Evolutionary conservation across 2,797 vertebrate species (phyloP), one percentile per base, ranked within the genome.

Genomic region (Anabacerthia variegaticeps): DNA sequence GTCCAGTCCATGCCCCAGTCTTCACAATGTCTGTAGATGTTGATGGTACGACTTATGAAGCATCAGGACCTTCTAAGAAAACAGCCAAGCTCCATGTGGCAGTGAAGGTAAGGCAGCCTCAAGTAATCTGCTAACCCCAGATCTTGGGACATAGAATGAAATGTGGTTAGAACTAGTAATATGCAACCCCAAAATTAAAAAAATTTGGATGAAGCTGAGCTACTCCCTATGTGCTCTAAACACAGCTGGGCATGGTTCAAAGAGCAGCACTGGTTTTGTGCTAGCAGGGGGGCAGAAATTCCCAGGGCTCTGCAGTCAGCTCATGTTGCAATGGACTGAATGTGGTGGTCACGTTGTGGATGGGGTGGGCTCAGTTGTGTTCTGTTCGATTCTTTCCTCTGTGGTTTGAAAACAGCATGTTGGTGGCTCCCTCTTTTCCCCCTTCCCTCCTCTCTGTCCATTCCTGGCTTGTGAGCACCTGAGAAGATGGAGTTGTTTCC

Each of bases 11-110:
- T 46, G 99, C 99, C 59, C 99, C 99, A 2, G 99, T 99, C 98
- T 99, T 99, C 98, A 99, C 99, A 92, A 99, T 99, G 99, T 99
- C 99, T 56, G 99, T 99, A 91, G 99, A 99, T 86, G 98, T 99
- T 96, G 99, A 99, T 48, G 99, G 99, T 76, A 99, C 98, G 39
- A 97, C 99, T 72, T 99, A 99, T 2, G 99, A 99, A 98, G 99
- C 99, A 32, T 99, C 99, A 30, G 99, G 99, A 84, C 99, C 99
- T 95, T 99, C 99, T 87, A 99, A 99, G 98, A 99, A 99, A 98
- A 99, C 99, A 10, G 99, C 99, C 97, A 99, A 99, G 97, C 99
- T 99, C 95, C 99, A 99, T 4, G 99, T 99, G 68, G 99, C 99
- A 34, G 99, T 99, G 89, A 99, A 99, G 99, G 99, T 99, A 97